phyloP scores from a whole-genome alignment of 2,888 invertebrate genomes.

The Cephus pulcher region DNA sequence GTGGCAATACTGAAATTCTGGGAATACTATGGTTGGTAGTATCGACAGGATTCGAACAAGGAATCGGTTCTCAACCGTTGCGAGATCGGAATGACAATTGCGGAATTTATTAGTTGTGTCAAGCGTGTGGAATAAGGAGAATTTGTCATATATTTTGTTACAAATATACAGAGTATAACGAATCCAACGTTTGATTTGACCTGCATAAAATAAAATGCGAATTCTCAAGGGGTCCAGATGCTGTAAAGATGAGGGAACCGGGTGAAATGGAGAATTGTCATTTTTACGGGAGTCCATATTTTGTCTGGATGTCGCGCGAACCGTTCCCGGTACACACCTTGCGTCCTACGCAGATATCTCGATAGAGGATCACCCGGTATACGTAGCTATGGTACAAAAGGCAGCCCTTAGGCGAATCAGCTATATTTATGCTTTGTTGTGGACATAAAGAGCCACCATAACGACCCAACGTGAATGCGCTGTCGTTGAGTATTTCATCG shows the following conservation, averaged over 20 bases:
- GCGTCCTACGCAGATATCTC: conserved; percentile 55
- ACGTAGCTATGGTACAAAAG: conserved; percentile 45
- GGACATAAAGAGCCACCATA: conserved; percentile 56
- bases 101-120: background rate
- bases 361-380: conserved; percentile 53
- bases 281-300: conserved; percentile 35
- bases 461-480: conserved; percentile 50
- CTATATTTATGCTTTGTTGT: conserved; percentile 61
- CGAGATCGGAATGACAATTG: background rate
- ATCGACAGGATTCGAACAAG: background rate
- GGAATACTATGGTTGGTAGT: background rate
- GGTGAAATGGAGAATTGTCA: conserved; percentile 13
- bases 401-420: conserved; percentile 56
- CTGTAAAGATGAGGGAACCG: background rate
- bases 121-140: background rate
- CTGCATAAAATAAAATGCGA: background rate
- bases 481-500: conserved; percentile 60
- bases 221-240: background rate
- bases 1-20: background rate
- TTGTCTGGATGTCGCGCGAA: conserved; percentile 28
- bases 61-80: background rate
- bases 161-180: background rate
- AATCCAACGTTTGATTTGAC: background rate
- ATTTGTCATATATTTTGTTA: background rate
- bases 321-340: conserved; percentile 28